Percentiles rank a stretch among this genome's conserved stretches.
Conservation (phyloP, 1,140 invertebrate species). For the Drosophila varians region DNA sequence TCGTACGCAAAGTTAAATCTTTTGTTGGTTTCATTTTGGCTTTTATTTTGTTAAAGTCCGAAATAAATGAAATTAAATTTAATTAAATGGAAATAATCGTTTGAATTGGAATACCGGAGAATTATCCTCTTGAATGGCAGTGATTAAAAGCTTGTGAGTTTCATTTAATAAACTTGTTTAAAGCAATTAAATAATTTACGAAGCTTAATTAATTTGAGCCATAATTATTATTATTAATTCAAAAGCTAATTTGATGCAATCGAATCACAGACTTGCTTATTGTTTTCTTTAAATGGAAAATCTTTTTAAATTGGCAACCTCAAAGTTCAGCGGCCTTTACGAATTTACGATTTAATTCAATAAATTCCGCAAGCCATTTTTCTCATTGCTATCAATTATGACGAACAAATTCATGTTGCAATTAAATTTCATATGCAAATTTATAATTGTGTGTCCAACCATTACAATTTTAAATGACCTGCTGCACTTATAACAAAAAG, state of each 20-base stretch:
- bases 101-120: neutral
- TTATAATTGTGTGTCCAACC: conserved; percentile 20
- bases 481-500: conserved; percentile 16
- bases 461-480: conserved; percentile 6
- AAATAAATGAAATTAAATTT: neutral
- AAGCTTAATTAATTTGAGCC: neutral
- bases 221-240: neutral
- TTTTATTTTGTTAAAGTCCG: neutral
- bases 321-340: neutral
- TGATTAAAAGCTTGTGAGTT: neutral
- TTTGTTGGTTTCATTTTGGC: neutral
- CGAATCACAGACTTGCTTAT: neutral
- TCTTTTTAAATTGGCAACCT: neutral
- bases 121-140: neutral
- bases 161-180: neutral
- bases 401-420: conserved; percentile 4
- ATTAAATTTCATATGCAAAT: conserved; percentile 35
- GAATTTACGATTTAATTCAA: conserved; percentile 1
- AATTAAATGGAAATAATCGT: conserved; percentile 5
- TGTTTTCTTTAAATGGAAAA: neutral
- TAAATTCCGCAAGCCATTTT: conserved; percentile 1
- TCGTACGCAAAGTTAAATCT: conserved; percentile 10
- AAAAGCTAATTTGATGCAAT: neutral
- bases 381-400: conserved; percentile 7
- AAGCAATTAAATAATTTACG: conserved; percentile 24